phyloP scores from a whole-genome alignment of 2,113 vertebrate genomes.

The Crotalus helleri region DNA sequence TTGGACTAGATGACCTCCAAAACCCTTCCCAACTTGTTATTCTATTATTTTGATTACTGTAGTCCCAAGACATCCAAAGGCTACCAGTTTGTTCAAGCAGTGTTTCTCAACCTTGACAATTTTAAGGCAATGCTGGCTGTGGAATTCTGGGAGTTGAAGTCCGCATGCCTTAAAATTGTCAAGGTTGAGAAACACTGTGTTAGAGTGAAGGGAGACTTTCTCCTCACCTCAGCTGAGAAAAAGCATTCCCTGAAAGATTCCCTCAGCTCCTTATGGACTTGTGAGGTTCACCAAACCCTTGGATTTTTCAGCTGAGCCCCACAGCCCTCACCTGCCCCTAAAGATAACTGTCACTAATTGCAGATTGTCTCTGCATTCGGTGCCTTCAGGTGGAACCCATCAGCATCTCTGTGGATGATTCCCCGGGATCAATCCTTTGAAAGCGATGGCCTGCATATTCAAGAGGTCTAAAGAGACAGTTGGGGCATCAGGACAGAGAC shows the following conservation, averaged over 20 bases:
- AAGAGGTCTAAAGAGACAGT: accelerated
- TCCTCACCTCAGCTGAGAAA: background rate
- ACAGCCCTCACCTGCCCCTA: background rate
- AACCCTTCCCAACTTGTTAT: background rate
- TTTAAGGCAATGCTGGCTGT: too few relatives aligned
- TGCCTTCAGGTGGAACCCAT: accelerated
- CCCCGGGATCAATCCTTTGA: accelerated
- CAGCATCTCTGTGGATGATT: accelerated
- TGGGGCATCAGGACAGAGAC: accelerated
- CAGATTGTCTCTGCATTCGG: background rate
- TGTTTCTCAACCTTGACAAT: too few relatives aligned
- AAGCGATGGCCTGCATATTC: accelerated
- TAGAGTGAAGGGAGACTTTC: background rate
- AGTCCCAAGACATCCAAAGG: background rate
- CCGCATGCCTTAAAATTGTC: too few relatives aligned
- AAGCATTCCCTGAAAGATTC: background rate
- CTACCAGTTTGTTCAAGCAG: background rate
- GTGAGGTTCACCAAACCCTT: background rate
- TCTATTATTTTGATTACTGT: background rate
- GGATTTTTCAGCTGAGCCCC: background rate
- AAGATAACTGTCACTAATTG: background rate
- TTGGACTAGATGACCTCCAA: background rate
- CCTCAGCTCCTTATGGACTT: background rate
- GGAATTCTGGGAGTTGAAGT: too few relatives aligned
- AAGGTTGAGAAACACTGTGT: too few relatives aligned